Evolutionary conservation across 2,113 vertebrate genomes (phyloP).

Genomic region (Callocephalon fimbriatum): DNA sequence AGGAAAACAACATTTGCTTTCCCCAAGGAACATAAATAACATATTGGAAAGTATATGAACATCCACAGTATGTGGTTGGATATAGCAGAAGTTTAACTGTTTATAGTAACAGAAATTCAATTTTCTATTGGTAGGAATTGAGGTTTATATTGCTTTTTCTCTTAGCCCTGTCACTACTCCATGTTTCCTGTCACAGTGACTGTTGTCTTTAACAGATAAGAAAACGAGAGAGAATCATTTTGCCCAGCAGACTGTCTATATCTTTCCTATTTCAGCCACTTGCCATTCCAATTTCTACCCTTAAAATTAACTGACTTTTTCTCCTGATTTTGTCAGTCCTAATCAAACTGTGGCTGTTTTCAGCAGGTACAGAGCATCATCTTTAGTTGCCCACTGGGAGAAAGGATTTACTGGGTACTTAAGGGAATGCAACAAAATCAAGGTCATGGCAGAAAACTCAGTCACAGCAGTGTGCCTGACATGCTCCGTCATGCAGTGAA

Average conservation of each 20-base stretch:
- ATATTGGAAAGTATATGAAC: slow-evolving; percentile 66
- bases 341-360: background rate
- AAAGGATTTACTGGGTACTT: background rate
- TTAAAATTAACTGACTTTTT: background rate
- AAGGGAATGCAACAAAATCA: background rate
- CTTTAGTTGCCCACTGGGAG: background rate
- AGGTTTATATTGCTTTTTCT: background rate
- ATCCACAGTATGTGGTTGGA: background rate
- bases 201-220: background rate
- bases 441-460: background rate
- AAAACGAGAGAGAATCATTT: background rate
- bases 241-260: background rate
- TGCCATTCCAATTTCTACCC: background rate
- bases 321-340: background rate
- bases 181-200: background rate
- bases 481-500: background rate
- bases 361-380: background rate
- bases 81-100: background rate
- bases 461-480: background rate
- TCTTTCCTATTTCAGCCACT: background rate
- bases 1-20: slow-evolving; percentile 64
- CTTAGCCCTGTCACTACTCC: background rate
- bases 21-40: slow-evolving; percentile 57
- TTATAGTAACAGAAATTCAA: background rate
- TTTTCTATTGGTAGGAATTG: background rate